Evolutionary conservation across 2,888 invertebrate species (phyloP).

Genomic region (Empis stercorea): DNA sequence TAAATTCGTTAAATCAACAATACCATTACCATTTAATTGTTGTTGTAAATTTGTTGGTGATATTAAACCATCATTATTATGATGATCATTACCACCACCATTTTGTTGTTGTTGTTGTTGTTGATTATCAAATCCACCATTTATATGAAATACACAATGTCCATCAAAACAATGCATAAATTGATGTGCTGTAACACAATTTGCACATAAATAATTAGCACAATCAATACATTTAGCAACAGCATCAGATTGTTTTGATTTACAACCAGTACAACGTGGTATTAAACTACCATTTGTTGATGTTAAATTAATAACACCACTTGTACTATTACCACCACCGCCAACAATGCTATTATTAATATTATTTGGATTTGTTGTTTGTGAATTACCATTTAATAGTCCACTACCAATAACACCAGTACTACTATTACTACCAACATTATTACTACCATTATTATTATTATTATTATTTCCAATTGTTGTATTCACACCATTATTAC

Average conservation of each 20-base stretch:
- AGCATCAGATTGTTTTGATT: slow-evolving; percentile 86
- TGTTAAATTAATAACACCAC: slow-evolving; percentile 32
- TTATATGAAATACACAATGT: slow-evolving; percentile 64
- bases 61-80: not conserved
- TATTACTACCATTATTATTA: slow-evolving; percentile 9
- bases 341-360: slow-evolving; percentile 9
- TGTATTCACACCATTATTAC: slow-evolving; percentile 39
- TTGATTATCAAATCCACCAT: slow-evolving; percentile 16
- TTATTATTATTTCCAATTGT: slow-evolving; percentile 31
- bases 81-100: not conserved
- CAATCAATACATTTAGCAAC: slow-evolving; percentile 95
- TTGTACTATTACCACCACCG: not conserved
- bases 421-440: slow-evolving; percentile 26
- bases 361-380: no score
- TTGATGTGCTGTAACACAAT: slow-evolving; percentile 97
- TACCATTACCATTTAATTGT: slow-evolving; percentile 7
- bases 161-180: slow-evolving; percentile 99
- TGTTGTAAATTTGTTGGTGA: slow-evolving; percentile 1
- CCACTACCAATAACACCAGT: slow-evolving; percentile 41
- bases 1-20: slow-evolving; percentile 2
- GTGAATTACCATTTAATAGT: slow-evolving; percentile 14
- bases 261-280: slow-evolving; percentile 87
- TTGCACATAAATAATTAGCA: slow-evolving; percentile 88
- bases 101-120: no score
- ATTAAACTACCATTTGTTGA: slow-evolving; percentile 35